phyloP scores from a whole-genome alignment of 2,797 vertebrate genomes.

The Bradypus variegatus region DNA sequence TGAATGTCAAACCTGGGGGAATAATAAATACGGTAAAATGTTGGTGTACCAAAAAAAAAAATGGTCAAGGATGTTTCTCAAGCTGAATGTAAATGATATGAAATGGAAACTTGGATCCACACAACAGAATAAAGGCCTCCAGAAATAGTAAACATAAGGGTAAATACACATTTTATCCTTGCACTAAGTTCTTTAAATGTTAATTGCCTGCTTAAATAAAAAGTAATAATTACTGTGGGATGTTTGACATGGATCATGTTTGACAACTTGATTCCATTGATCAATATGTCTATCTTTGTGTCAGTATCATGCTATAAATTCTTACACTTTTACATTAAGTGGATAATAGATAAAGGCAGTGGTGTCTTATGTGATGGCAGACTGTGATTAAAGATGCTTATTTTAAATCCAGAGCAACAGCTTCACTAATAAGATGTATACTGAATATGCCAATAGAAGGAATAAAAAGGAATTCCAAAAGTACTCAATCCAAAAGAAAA shows the following conservation, averaged over 20 bases:
- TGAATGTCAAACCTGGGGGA: conserved; percentile 81
- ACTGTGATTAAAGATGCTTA: not conserved
- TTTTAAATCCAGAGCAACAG: not conserved
- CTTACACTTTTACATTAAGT: not conserved
- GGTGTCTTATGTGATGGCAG: not conserved
- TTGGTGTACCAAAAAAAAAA: not conserved
- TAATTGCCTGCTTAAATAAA: not conserved
- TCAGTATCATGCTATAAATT: not conserved
- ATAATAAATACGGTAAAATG: not conserved
- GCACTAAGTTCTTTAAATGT: not conserved
- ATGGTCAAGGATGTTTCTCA: not conserved
- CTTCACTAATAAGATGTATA: not conserved
- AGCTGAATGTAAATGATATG: not conserved
- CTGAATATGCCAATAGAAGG: not conserved
- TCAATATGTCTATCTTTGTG: too few relatives aligned
- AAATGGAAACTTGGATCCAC: not conserved
- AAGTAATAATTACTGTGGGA: not conserved
- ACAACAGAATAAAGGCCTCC: not conserved
- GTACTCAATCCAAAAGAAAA: not conserved
- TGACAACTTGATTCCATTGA: not conserved
- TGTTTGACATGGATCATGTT: not conserved
- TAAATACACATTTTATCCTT: too few relatives aligned
- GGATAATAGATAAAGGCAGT: not conserved
- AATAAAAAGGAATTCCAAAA: not conserved
- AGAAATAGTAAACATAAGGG: not conserved